These are phyloP conservation scores for Gila orcuttii DNA, from an alignment of 2,113 vertebrate species.

Conservation along the genomic window DNA sequence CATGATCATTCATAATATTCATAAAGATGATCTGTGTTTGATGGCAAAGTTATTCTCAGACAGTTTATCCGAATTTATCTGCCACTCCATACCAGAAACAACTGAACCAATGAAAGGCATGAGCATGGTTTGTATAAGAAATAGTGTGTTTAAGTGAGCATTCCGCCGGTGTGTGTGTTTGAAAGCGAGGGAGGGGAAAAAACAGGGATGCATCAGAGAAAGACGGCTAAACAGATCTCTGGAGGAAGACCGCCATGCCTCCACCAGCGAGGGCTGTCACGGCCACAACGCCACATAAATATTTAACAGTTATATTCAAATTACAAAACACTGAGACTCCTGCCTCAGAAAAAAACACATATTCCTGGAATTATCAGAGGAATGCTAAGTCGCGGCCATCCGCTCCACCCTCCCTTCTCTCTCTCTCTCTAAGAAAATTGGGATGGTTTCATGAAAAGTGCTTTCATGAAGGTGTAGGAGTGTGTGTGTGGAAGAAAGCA, in stretches of 20 bases:
- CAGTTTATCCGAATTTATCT: background rate
- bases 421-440: slow-evolving; percentile 50
- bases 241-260: slow-evolving; percentile 28
- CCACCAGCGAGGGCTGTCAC: slow-evolving; percentile 64
- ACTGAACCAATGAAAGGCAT: slow-evolving; percentile 3
- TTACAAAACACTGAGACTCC: slow-evolving; percentile 67
- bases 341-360: slow-evolving; percentile 57
- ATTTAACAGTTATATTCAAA: slow-evolving; percentile 78
- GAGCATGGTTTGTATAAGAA: slow-evolving; percentile 4
- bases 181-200: background rate
- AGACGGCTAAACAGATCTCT: slow-evolving; percentile 9
- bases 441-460: slow-evolving; percentile 58
- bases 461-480: background rate
- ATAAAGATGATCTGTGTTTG: background rate
- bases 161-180: slow-evolving; percentile 20
- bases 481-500: slow-evolving; percentile 3
- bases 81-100: background rate
- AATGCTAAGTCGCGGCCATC: slow-evolving; percentile 58
- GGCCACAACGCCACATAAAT: slow-evolving; percentile 77
- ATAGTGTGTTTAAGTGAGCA: slow-evolving; percentile 33
- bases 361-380: slow-evolving; percentile 69
- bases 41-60: background rate
- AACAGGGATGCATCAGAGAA: slow-evolving; percentile 6
- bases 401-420: slow-evolving; percentile 42
- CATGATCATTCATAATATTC: background rate